A percentile compares a stretch with the other conserved stretches of the same genome.
Conservation (phyloP, 2,888 invertebrate genomes). For the Eupeodes latifasciatus region DNA sequence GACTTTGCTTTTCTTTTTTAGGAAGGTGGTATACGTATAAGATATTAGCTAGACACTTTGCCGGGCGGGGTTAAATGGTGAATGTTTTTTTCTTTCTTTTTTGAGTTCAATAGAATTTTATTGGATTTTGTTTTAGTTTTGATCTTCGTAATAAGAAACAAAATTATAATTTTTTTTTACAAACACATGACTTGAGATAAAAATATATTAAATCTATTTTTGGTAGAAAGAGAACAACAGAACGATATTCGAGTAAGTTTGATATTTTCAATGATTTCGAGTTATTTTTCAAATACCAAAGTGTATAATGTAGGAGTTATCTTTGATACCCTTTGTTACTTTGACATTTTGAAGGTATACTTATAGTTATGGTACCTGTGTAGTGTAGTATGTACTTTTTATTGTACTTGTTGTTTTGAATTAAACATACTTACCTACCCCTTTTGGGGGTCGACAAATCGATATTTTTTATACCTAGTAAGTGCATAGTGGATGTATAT, state of each 20-base stretch:
- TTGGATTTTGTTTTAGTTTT: slow-evolving; percentile 60
- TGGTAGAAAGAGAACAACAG: not conserved
- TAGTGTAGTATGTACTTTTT: not conserved
- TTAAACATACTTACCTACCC: not conserved
- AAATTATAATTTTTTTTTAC: not conserved
- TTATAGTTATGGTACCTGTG: not conserved
- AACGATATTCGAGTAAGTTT: not conserved
- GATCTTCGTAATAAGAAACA: slow-evolving; percentile 65
- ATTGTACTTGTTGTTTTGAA: not conserved
- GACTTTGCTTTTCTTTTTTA: slow-evolving; percentile 41
- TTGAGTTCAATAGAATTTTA: slow-evolving; percentile 49
- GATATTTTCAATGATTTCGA: not conserved
- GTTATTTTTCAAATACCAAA: not conserved
- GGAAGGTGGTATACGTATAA: not conserved
- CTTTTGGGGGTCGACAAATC: not conserved
- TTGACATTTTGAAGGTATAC: not conserved
- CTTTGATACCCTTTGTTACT: not conserved
- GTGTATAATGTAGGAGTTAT: not conserved
- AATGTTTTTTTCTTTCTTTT: slow-evolving; percentile 8
- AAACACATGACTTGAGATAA: not conserved
- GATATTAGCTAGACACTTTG: not conserved
- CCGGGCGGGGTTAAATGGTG: not conserved
- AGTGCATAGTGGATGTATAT: not conserved
- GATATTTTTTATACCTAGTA: not conserved
- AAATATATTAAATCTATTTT: not conserved